Base-by-base conservation (phyloP, 2,888 invertebrate genomes). In the Acrobasis consociella region DNA sequence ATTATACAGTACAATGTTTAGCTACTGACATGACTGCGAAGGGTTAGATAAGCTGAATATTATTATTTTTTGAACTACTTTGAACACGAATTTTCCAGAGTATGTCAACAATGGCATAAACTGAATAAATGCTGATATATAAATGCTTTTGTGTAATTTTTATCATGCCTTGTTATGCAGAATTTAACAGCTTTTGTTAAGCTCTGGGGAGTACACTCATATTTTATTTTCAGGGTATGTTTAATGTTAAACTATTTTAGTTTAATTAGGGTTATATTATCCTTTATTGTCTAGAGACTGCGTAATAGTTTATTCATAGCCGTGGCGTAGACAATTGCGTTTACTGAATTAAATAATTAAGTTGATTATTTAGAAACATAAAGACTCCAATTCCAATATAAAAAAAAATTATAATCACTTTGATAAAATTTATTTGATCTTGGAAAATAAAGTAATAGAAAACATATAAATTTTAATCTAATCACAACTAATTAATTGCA, bases 221-320 rank as follows among this genome's bases (percentile, higher is more conserved):
- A 46, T 31, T n/a, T 31, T 17, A 50, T 52, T 52, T 52, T n/a
- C 31, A 46, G 46, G 2, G n/a, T 13, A 22, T 31, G 31, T 31
- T 16, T 17, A 3, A n/a, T 13, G 22, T 31, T 31, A 5, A 31
- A 13, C 31, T 5, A 52, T 52, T 31, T 11, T n/a, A 52, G n/a
- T 52, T 22, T 52, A 52, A n/a, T 16, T 31, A 5, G 13, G 46
- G 46, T 46, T 52, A 17, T 31, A 52, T 31, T 52, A 52, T 31
- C 31, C 52, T 52, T n/a, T 31, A 52, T 31, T 52, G 7, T 31
- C 31, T 52, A 52, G 31, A 31, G 31, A 52, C 31, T 13, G 52
- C 13, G 51, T 5, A 52, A 52, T 52, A 52, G 31, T 37, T 31
- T 7, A 46, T 13, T 52, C 31, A 52, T n/a, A n/a, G 51, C 9